A percentile compares a stretch with the other conserved stretches of the same genome.
Conservation (phyloP, 2,797 vertebrate species). For the Poecilia wingei region DNA sequence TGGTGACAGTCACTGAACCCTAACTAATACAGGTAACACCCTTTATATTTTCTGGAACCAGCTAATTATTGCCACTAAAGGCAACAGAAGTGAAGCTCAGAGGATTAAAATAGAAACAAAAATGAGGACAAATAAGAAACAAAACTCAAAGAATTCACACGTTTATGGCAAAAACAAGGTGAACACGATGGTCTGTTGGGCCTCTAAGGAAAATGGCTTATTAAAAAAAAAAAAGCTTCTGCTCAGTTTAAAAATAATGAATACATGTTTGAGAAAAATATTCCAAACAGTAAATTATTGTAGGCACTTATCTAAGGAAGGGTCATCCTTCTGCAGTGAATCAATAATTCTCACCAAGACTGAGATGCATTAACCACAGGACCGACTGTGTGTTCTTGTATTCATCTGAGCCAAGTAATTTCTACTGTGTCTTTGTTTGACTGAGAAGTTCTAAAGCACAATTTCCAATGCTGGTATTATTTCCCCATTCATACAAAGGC, state of each 20-base stretch:
- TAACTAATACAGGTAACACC: constrained; percentile 59
- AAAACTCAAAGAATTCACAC: neutral
- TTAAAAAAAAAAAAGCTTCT: neutral
- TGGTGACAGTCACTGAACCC: constrained; percentile 60
- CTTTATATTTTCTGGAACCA: constrained; percentile 54
- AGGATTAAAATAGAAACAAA: constrained; percentile 4
- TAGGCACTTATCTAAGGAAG: constrained; percentile 13
- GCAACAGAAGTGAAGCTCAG: constrained; percentile 10
- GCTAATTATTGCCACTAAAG: constrained; percentile 39
- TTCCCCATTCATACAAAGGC: constrained; percentile 58
- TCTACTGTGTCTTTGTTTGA: constrained; percentile 45
- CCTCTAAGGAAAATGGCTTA: neutral
- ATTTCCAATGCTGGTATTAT: constrained; percentile 48
- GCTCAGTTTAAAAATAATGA: constrained; percentile 16
- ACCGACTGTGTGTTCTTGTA: constrained; percentile 30
- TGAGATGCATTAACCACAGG: constrained; percentile 33
- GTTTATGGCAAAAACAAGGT: neutral
- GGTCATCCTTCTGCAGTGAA: constrained; percentile 39
- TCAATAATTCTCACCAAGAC: constrained; percentile 33
- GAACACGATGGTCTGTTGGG: neutral
- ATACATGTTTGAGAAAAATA: constrained; percentile 26
- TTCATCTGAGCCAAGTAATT: constrained; percentile 42
- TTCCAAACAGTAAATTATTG: constrained; percentile 24
- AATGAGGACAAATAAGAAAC: neutral
- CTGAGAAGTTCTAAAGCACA: constrained; percentile 45